A percentile compares a stretch with the other conserved stretches of the same genome.
Evolutionary conservation across 2,113 vertebrate species (phyloP).

Genomic region (Asarcornis scutulata): DNA sequence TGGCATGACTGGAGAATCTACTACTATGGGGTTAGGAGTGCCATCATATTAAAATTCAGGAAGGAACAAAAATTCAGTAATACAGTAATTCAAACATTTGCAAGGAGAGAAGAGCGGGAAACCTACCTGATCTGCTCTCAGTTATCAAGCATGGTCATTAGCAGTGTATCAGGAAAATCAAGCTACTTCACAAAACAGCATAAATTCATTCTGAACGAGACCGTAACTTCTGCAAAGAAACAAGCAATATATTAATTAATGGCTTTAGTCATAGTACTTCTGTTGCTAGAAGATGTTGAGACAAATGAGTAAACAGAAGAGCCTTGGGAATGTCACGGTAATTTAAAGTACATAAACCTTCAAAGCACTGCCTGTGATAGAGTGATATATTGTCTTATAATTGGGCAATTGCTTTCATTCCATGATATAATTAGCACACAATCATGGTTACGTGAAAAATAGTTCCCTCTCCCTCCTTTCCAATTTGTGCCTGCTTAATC

Average conservation of each 20-base stretch:
- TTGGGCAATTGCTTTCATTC: constrained; percentile 68
- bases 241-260: constrained; percentile 44
- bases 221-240: constrained; percentile 39
- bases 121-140: not conserved
- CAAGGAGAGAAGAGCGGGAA: not conserved
- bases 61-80: not conserved
- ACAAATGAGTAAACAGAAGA: constrained; percentile 69
- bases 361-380: constrained; percentile 59
- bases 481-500: constrained; percentile 55
- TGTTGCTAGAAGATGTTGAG: constrained; percentile 62
- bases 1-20: not conserved
- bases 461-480: constrained; percentile 45
- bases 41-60: not conserved
- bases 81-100: not conserved
- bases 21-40: not conserved
- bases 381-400: constrained; percentile 70
- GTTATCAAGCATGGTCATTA: not conserved
- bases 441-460: constrained; percentile 69
- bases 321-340: constrained; percentile 67
- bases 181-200: not conserved
- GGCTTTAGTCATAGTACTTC: constrained; percentile 40
- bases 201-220: not conserved
- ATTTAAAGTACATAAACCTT: constrained; percentile 70
- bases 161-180: not conserved
- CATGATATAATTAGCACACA: constrained; percentile 69